Conservation (phyloP, 2,888 invertebrate genomes). For the Nomada lathburiana region DNA sequence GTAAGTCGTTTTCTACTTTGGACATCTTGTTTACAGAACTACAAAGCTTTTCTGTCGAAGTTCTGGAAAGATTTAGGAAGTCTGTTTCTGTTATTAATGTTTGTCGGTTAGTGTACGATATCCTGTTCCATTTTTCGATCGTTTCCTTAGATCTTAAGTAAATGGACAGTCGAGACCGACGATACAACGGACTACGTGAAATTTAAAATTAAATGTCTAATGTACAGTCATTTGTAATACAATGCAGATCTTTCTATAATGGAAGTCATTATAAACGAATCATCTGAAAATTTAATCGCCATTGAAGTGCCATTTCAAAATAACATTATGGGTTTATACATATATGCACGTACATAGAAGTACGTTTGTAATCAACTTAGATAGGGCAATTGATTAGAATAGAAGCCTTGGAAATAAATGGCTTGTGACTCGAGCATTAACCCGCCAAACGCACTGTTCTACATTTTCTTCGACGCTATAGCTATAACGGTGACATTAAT, state of each 20-base stretch:
- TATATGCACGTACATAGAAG: conserved; percentile 4
- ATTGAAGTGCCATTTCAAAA: conserved; percentile 20
- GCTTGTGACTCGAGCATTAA: conserved; percentile 1
- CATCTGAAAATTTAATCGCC: background rate
- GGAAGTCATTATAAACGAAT: too few relatives aligned
- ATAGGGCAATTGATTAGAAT: conserved; percentile 1
- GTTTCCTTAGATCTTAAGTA: too few relatives aligned
- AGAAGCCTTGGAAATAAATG: conserved; percentile 8
- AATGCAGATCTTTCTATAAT: too few relatives aligned
- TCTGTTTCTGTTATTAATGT: background rate
- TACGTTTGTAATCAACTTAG: conserved; percentile 2
- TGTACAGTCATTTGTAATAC: too few relatives aligned
- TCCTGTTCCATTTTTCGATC: too few relatives aligned
- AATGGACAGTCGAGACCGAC: too few relatives aligned
- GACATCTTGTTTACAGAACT: conserved; percentile 7
- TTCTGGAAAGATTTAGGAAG: background rate
- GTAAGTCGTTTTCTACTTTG: conserved; percentile 2
- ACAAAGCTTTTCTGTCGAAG: background rate
- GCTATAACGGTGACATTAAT: background rate
- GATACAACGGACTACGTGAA: too few relatives aligned
- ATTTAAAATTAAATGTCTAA: too few relatives aligned
- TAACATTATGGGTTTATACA: background rate
- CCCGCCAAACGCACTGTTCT: background rate
- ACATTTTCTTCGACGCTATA: background rate
- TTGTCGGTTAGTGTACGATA: background rate